These are phyloP conservation scores for Pogonocherus hispidulus DNA, from an alignment of 2,888 invertebrate genomes.

Conservation along the genomic window DNA sequence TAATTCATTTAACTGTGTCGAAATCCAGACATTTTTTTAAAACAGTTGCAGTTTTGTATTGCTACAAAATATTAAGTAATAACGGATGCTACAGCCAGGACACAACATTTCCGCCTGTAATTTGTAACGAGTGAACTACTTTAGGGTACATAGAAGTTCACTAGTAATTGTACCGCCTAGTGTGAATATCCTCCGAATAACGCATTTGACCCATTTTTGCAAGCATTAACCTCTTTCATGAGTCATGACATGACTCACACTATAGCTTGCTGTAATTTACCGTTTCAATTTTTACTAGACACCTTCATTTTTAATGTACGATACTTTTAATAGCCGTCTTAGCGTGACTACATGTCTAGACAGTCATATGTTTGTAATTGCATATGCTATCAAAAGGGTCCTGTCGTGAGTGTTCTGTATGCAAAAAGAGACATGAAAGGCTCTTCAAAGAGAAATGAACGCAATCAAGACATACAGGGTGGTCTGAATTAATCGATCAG, in stretches of 20 bases:
- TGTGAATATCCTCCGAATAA: background rate
- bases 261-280: background rate
- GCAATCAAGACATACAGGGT: too few species aligned
- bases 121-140: too few species aligned
- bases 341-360: conserved; percentile 8
- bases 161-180: background rate
- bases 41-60: too few species aligned
- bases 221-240: background rate
- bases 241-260: background rate
- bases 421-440: background rate
- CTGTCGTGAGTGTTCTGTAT: background rate
- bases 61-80: too few species aligned
- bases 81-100: too few species aligned
- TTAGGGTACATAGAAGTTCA: too few species aligned
- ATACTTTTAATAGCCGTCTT: background rate
- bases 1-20: too few species aligned
- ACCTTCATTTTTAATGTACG: background rate
- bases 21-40: too few species aligned
- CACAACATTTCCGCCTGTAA: too few species aligned
- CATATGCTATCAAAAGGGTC: background rate
- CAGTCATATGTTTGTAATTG: background rate
- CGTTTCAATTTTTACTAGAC: background rate
- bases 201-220: background rate
- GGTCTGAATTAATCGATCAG: too few species aligned
- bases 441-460: background rate